Percentiles rank a stretch among this genome's conserved stretches.
phyloP scores from a whole-genome alignment of 2,113 vertebrate genomes.

The Eurypyga helias region DNA sequence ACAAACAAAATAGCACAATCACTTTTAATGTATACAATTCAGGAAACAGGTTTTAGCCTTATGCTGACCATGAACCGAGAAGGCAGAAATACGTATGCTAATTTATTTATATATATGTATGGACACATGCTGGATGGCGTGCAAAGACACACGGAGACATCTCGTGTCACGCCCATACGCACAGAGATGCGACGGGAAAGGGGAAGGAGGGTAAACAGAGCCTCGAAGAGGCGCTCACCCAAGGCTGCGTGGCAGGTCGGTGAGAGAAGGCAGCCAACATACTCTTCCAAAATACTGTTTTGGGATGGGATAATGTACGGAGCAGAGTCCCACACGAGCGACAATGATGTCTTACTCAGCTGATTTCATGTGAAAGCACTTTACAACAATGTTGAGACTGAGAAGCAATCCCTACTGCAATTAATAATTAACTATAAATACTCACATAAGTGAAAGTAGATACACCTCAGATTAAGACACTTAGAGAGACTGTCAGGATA shows the following conservation, averaged over 20 bases:
- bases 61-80: not conserved
- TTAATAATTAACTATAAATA: not conserved
- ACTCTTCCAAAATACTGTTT: not conserved
- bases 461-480: not conserved
- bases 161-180: not conserved
- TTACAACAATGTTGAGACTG: not conserved
- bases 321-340: not conserved
- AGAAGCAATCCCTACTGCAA: not conserved
- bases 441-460: not conserved
- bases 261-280: not conserved
- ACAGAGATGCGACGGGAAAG: not conserved
- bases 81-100: not conserved
- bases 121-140: accelerated
- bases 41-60: not conserved
- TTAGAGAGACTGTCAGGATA: not conserved
- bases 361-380: not conserved
- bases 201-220: not conserved
- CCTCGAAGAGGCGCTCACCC: not conserved
- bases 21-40: not conserved
- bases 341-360: not conserved
- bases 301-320: accelerated
- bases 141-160: not conserved
- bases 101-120: accelerated
- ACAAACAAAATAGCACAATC: not conserved
- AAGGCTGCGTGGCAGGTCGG: too few relatives aligned